Conservation (phyloP, 2,888 invertebrate genomes). For the Volucella zonaria region DNA sequence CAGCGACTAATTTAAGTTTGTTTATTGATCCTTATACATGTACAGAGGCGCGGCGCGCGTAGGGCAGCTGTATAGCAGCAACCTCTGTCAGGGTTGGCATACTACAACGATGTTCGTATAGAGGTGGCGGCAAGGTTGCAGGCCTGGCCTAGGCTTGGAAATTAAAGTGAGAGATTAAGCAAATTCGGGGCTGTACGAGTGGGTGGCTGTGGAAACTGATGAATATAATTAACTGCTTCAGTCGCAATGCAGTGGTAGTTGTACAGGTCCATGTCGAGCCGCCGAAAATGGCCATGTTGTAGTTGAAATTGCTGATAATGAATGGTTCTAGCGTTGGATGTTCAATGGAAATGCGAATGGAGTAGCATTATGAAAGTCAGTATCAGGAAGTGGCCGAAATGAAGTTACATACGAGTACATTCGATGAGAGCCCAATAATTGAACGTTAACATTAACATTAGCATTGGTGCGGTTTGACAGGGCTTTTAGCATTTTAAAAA, state of each 20-base stretch:
- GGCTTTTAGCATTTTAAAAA: too few species aligned
- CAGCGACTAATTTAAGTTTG: conserved; percentile 73
- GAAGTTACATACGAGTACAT: too few species aligned
- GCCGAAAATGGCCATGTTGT: conserved; percentile 38
- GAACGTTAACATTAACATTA: too few species aligned
- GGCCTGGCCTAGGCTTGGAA: conserved; percentile 41
- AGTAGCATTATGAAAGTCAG: too few species aligned
- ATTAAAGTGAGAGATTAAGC: conserved; percentile 72
- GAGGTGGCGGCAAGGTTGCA: not conserved
- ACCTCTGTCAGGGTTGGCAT: not conserved
- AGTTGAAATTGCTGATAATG: not conserved
- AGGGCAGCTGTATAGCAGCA: not conserved
- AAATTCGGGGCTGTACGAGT: conserved; percentile 51
- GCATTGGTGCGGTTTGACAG: too few species aligned
- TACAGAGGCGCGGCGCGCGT: conserved; percentile 11
- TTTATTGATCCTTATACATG: conserved; percentile 69
- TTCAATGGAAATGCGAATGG: too few species aligned
- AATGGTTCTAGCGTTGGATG: too few species aligned
- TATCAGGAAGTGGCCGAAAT: too few species aligned
- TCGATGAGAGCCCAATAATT: too few species aligned
- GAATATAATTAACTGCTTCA: conserved; percentile 66
- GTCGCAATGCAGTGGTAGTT: conserved; percentile 66
- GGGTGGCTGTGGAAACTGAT: conserved; percentile 31
- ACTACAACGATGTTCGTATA: not conserved
- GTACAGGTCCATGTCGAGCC: conserved; percentile 20